Conservation (phyloP, 1,140 invertebrate species). For the Zeugodacus cucurbitae region DNA sequence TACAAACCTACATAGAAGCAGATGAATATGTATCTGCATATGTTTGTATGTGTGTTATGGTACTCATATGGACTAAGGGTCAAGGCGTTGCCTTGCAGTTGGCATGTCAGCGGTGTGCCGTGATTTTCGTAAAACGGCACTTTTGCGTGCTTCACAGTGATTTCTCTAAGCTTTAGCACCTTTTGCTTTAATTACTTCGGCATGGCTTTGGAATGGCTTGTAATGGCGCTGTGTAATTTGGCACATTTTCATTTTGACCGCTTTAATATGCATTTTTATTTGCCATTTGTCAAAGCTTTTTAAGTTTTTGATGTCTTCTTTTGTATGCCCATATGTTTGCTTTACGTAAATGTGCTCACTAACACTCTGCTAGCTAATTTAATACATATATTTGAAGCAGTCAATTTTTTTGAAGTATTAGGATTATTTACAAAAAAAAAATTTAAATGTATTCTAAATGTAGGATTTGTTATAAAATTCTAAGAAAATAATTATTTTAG, state of each 20-base stretch:
- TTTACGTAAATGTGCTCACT: too few relatives aligned
- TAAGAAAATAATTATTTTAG: too few relatives aligned
- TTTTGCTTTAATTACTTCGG: neutral
- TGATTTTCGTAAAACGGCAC: neutral
- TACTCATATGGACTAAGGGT: neutral
- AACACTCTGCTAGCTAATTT: too few relatives aligned
- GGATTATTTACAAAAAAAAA: too few relatives aligned
- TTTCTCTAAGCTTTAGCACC: neutral
- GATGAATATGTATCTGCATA: neutral
- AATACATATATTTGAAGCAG: too few relatives aligned
- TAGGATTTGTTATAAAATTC: too few relatives aligned
- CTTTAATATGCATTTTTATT: neutral
- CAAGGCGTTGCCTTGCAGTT: neutral
- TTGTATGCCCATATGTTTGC: too few relatives aligned
- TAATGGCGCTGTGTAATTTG: neutral
- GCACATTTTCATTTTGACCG: neutral
- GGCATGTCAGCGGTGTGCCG: neutral
- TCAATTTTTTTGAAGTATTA: too few relatives aligned
- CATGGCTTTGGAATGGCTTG: neutral
- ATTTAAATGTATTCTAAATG: too few relatives aligned
- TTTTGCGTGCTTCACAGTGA: conserved; percentile 9
- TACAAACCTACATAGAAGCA: neutral
- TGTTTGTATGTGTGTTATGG: neutral
- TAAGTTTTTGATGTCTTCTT: too few relatives aligned
- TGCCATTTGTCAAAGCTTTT: too few relatives aligned